These are phyloP conservation scores for Momotus momota DNA, from an alignment of 2,797 vertebrate species.

Conservation along the genomic window DNA sequence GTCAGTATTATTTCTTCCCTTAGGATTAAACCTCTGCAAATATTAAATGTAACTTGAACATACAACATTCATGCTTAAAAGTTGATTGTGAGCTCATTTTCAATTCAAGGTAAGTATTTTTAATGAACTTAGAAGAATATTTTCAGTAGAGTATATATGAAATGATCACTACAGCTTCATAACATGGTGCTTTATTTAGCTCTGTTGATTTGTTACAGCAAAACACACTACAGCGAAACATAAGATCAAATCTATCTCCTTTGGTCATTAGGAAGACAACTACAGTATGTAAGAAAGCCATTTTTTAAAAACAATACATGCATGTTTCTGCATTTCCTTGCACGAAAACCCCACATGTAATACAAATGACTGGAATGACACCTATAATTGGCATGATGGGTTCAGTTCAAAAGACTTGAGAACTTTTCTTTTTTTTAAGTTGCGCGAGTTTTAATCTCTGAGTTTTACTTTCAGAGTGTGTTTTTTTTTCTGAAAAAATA, in stretches of 20 bases:
- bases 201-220: neutral
- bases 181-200: neutral
- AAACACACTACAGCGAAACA: neutral
- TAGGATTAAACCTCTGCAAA: neutral
- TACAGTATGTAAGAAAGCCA: neutral
- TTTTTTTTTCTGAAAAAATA: neutral
- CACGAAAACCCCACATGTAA: neutral
- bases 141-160: neutral
- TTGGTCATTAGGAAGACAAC: neutral
- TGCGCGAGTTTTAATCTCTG: neutral
- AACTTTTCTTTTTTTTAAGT: neutral
- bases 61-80: neutral
- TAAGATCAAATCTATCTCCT: neutral
- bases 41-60: neutral
- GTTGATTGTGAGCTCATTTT: neutral
- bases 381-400: neutral
- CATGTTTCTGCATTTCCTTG: slow-evolving; percentile 10
- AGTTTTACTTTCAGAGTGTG: neutral
- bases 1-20: slow-evolving; percentile 8
- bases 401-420: neutral
- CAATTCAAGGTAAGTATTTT: neutral
- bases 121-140: neutral
- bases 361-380: slow-evolving; percentile 1
- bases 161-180: neutral
- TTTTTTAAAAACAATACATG: neutral